Evolutionary conservation across 2,113 vertebrate species (phyloP), one percentile per base, ranked within the genome.

Genomic region (Laticauda colubrina): DNA sequence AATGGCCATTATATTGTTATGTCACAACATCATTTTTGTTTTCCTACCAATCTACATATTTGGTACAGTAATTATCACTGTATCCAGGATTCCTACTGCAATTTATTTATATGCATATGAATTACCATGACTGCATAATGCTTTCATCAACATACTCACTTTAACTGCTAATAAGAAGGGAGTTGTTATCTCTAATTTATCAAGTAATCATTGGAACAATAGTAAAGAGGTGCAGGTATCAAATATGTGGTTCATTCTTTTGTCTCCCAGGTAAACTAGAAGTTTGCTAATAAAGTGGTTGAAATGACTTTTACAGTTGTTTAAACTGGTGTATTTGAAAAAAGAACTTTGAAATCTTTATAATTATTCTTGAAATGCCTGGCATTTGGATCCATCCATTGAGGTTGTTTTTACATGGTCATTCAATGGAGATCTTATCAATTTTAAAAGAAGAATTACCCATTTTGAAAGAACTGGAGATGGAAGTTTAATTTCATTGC

Each of bases 391-490:
- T 95, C 97, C 98, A 2, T 98, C 98, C 0, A 26, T 98, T 88
- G 96, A 95, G 3, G 97, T 98, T 55, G 2, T 39, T 0, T 99
- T 99, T 95, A 97, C 97, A 0, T 99, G 98, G 98, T 98, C 98
- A 15, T 98, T 99, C 96, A 98, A 98, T 1, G 98, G 98, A 53
- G 97, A 98, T 85, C 87, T 96, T n/a, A 97, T 99, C 9, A 98
- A 99, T 95, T 96, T 99, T 93, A 97, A 92, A 93, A 97, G 97
- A 95, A 98, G 98, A 93, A 91, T 94, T 5, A 96, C 98, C 87
- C 98, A 99, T 96, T 98, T 98, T 94, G 98, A 99, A 95, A 98
- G 98, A 97, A 98, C 98, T 51, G 98, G 98, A 95, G 98, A 98
- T 88, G 98, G 99, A 97, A 95, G 98, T 98, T 94, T 87, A 88